Evolutionary conservation across 2,797 vertebrate genomes (phyloP).

Genomic region (Sebastes jordani): DNA sequence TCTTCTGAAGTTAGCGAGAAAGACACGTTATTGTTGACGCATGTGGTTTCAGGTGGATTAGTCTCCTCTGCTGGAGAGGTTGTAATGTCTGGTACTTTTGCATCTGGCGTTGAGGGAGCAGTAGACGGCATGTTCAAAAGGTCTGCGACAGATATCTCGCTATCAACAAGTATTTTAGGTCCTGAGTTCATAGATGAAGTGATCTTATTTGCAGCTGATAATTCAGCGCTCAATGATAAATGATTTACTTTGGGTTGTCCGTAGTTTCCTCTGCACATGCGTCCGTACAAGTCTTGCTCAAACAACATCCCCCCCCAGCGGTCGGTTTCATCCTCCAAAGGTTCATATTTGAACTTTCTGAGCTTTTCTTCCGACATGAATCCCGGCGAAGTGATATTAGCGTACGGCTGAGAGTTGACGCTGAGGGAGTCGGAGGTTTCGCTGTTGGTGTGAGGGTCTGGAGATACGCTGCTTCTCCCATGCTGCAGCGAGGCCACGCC

Average conservation of each 20-base stretch:
- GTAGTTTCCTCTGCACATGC: conserved; percentile 58
- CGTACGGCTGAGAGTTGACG: conserved; percentile 15
- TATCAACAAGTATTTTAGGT: conserved; percentile 38
- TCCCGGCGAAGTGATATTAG: conserved; percentile 30
- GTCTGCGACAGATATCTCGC: conserved; percentile 49
- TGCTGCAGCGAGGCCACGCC: conserved; percentile 78
- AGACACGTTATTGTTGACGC: conserved; percentile 67
- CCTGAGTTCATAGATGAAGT: not conserved
- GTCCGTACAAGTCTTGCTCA: conserved; percentile 74
- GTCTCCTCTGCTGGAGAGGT: conserved; percentile 19
- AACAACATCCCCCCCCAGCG: conserved; percentile 70
- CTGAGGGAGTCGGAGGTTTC: conserved; percentile 49
- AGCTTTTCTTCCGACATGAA: conserved; percentile 55
- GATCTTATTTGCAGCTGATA: conserved; percentile 20
- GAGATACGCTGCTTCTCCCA: conserved; percentile 57
- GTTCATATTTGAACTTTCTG: conserved; percentile 74
- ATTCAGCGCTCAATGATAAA: conserved; percentile 35
- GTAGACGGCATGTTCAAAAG: conserved; percentile 39
- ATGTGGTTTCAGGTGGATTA: conserved; percentile 20
- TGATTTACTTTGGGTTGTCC: conserved; percentile 44
- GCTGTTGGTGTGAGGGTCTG: conserved; percentile 55
- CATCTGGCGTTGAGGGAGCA: conserved; percentile 4
- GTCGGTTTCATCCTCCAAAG: conserved; percentile 62
- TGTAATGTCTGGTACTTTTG: conserved; percentile 18
- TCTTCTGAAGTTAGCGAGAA: conserved; percentile 66